Evolutionary conservation across 2,797 vertebrate genomes (phyloP).

Genomic region (Gambelia wislizenii): DNA sequence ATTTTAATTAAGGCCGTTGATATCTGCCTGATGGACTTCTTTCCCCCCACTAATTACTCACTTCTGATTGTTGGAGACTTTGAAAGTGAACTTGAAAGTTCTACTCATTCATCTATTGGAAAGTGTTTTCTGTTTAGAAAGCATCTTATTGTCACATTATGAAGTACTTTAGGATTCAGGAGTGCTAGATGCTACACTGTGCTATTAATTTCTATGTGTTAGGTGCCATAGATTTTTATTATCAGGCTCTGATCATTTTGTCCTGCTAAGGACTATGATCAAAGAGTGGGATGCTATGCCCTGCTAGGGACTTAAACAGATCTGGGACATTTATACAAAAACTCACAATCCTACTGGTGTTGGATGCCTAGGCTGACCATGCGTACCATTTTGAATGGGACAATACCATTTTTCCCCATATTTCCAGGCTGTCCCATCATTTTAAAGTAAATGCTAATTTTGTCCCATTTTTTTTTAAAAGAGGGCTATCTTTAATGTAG

Average conservation of each 20-base stretch:
- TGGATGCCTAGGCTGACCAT: no score
- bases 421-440: no score
- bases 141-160: not conserved
- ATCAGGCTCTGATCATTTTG: not conserved
- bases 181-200: not conserved
- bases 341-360: not conserved
- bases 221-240: not conserved
- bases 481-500: no score
- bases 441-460: no score
- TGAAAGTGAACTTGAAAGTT: not conserved
- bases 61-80: not conserved
- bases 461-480: no score
- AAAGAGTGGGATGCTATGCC: no score
- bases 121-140: not conserved
- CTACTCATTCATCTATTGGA: accelerated
- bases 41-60: not conserved
- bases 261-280: not conserved
- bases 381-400: no score
- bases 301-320: not conserved
- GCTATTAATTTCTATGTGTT: not conserved
- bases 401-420: no score
- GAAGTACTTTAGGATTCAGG: not conserved
- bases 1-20: not conserved
- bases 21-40: not conserved
- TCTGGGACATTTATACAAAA: not conserved